Percentiles rank a stretch among this genome's conserved stretches.
These are phyloP conservation scores for Druon quercuslanigerum DNA, from an alignment of 1,140 invertebrate species.

Conservation along the genomic window DNA sequence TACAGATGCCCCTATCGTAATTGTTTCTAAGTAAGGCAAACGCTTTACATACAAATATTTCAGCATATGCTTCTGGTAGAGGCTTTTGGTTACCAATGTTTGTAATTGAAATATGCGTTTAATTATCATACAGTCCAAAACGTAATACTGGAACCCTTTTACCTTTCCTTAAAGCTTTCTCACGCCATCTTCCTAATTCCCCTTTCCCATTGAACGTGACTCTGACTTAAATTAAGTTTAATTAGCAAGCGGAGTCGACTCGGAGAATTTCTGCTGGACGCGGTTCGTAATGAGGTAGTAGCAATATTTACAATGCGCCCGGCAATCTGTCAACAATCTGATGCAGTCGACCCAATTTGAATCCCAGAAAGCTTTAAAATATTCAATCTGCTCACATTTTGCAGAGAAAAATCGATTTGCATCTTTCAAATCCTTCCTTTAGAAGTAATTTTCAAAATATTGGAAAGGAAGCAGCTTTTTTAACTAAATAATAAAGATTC, in stretches of 20 bases:
- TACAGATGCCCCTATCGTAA: no score
- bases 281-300: slow-evolving; percentile 24
- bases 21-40: no score
- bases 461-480: no score
- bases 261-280: slow-evolving; percentile 29
- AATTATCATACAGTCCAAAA: neutral
- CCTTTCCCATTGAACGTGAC: slow-evolving; percentile 44
- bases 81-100: no score
- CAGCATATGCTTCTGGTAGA: neutral
- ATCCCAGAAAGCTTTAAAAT: slow-evolving; percentile 3
- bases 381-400: neutral
- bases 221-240: slow-evolving; percentile 53
- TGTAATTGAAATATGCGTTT: neutral
- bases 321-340: slow-evolving; percentile 47
- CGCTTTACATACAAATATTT: neutral
- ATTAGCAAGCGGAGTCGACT: slow-evolving; percentile 43
- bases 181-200: neutral
- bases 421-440: no score
- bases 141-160: slow-evolving; percentile 8
- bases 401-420: no score
- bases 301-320: slow-evolving; percentile 47
- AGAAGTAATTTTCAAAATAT: no score
- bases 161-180: slow-evolving; percentile 4
- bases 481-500: no score
- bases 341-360: slow-evolving; percentile 14